Evolutionary conservation across 2,797 vertebrate species (phyloP).

Genomic region (Australoheros facetus): DNA sequence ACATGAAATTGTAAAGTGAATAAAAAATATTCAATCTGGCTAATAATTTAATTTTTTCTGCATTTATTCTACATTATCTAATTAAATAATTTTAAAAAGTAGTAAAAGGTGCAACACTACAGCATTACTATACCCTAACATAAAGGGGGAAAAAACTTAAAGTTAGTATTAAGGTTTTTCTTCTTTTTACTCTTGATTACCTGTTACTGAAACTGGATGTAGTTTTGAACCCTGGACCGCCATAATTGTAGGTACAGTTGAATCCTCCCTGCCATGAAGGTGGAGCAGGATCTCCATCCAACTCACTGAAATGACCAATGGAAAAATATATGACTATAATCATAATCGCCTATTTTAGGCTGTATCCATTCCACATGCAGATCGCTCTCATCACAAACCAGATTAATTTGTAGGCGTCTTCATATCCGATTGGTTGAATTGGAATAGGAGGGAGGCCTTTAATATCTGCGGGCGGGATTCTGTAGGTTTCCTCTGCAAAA

Average conservation of each 20-base stretch:
- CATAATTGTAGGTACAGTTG: slow-evolving; percentile 84
- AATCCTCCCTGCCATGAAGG: slow-evolving; percentile 82
- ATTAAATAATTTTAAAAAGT: background rate
- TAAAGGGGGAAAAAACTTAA: background rate
- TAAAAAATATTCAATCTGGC: background rate
- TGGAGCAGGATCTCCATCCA: slow-evolving; percentile 73
- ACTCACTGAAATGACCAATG: slow-evolving; percentile 71
- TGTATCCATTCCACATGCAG: background rate
- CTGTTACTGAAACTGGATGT: slow-evolving; percentile 66
- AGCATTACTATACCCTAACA: background rate
- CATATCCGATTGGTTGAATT: slow-evolving; percentile 89
- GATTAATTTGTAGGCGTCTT: slow-evolving; percentile 84
- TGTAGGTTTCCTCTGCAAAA: slow-evolving; percentile 83
- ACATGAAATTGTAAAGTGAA: background rate
- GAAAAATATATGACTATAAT: background rate
- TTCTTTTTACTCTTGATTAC: slow-evolving; percentile 40
- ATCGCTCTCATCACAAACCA: slow-evolving; percentile 77
- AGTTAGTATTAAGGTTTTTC: background rate
- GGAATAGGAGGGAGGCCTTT: slow-evolving; percentile 86
- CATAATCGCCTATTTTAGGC: background rate
- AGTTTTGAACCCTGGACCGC: slow-evolving; percentile 83
- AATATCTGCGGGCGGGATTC: slow-evolving; percentile 73
- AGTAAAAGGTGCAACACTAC: background rate
- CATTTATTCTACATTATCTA: background rate
- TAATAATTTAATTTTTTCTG: background rate